These are phyloP conservation scores for Echeneis naucrates DNA, from an alignment of 2,797 vertebrate genomes.

Conservation along the genomic window DNA sequence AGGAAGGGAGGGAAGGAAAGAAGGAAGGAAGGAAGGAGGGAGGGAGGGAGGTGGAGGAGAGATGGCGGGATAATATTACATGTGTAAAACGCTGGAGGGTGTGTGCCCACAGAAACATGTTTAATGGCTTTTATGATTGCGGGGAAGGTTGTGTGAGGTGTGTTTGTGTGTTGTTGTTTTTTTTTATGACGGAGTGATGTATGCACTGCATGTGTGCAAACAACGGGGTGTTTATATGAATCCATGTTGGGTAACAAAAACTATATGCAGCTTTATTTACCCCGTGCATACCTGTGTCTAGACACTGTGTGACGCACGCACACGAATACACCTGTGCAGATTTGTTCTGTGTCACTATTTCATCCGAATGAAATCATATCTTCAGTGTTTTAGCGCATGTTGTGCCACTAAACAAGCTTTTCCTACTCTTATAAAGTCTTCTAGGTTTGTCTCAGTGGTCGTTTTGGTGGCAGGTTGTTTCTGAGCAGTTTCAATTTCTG, in stretches of 20 bases:
- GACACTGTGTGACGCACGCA: background rate
- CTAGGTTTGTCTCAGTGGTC: background rate
- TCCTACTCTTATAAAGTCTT: background rate
- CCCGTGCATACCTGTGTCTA: constrained; percentile 29
- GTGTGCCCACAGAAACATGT: constrained; percentile 76
- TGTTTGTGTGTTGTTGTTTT: background rate
- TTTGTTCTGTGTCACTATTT: background rate
- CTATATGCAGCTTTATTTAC: constrained; percentile 9
- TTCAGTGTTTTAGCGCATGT: background rate
- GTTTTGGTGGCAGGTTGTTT: background rate
- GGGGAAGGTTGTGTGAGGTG: constrained; percentile 62
- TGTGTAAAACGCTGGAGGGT: constrained; percentile 75
- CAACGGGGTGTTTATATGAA: constrained; percentile 46
- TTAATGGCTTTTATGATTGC: constrained; percentile 76
- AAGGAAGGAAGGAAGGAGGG: constrained; percentile 31
- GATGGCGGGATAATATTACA: constrained; percentile 76
- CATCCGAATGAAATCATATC: background rate
- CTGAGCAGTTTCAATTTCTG: background rate
- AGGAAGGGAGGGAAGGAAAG: constrained; percentile 36
- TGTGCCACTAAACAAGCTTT: background rate
- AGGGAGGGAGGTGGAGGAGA: constrained; percentile 53
- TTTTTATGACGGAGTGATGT: constrained; percentile 39
- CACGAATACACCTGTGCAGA: background rate
- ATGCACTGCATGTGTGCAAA: constrained; percentile 49
- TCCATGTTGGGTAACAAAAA: constrained; percentile 14